Base-by-base conservation (phyloP, 2,888 invertebrate species). In the Crepidodera aurea region DNA sequence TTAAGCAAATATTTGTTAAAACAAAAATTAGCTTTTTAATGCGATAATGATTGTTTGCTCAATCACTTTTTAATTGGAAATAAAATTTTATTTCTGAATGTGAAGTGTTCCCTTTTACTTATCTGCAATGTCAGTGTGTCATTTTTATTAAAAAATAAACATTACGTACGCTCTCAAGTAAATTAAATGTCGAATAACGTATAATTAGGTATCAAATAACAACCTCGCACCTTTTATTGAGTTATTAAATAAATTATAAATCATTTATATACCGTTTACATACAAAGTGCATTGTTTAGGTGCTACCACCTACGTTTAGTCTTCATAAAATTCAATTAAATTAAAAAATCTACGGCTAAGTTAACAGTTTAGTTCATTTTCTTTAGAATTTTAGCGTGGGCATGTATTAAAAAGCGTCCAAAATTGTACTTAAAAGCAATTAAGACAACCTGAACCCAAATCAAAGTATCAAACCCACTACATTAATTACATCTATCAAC, bases 381-480 rank as follows among this genome's bases (percentile, higher is more conserved):
- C n/a, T n/a, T n/a, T n/a, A n/a, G 10, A 46, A 46, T 27, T 46
- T 61, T 62, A 25, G 64, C 65, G 65, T 65, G 29, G 65, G 62
- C 42, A n/a, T 59, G 50, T 25, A 60, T 62, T 46, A 64, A 50
- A 46, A 50, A 46, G 64, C 62, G 32, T 57, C 62, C 48, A 56
- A 64, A 66, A 57, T 48, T 48, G 22, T 39, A 55, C 59, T 62
- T 62, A 64, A 64, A 61, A 46, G 39, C 34, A 57, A 57, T 55
- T 58, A 61, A 32, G 53, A 59, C 62, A 62, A 66, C 56, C 57
- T 64, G 62, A 57, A 64, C 44, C 37, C 55, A 64, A 65, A 65
- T 59, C 59, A 56, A 60, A 60, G 54, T 57, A 67, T 61, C 51
- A 55, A 67, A 58, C 64, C 67, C 61, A 67, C 63, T 44, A 65